Evolutionary conservation across 2,888 invertebrate genomes (phyloP).

Genomic region (Conistra vaccinii): DNA sequence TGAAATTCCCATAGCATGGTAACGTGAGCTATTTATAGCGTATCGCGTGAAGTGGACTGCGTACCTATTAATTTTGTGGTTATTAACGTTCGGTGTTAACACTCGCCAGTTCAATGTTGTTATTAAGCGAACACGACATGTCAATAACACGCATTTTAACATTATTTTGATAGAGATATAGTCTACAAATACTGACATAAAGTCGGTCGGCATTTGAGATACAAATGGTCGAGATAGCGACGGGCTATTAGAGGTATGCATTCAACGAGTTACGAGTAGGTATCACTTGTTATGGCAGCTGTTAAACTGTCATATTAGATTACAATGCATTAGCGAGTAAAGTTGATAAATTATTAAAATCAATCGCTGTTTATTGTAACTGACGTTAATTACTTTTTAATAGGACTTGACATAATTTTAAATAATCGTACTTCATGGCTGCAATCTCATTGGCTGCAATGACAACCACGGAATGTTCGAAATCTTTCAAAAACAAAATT

Average conservation of each 20-base stretch:
- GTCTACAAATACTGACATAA: neutral
- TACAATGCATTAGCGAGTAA: constrained; percentile 18
- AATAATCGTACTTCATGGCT: neutral
- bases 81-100: constrained; percentile 62
- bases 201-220: neutral
- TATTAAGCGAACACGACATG: constrained; percentile 48
- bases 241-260: constrained; percentile 5
- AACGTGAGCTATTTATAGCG: constrained; percentile 16
- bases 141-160: constrained; percentile 60
- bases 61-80: constrained; percentile 44
- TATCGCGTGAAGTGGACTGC: constrained; percentile 40
- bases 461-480: neutral
- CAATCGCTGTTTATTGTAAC: constrained; percentile 19
- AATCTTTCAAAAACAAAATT: neutral
- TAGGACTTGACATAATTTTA: neutral
- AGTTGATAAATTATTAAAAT: constrained; percentile 1
- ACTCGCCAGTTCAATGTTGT: constrained; percentile 63
- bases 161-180: constrained; percentile 29
- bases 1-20: neutral
- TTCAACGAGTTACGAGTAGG: constrained; percentile 15
- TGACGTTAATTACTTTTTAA: neutral
- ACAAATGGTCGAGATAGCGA: neutral
- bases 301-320: constrained; percentile 27
- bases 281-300: constrained; percentile 25
- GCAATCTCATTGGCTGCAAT: neutral